Evolutionary conservation across 2,888 invertebrate species (phyloP).

Genomic region (Lysandra coridon): DNA sequence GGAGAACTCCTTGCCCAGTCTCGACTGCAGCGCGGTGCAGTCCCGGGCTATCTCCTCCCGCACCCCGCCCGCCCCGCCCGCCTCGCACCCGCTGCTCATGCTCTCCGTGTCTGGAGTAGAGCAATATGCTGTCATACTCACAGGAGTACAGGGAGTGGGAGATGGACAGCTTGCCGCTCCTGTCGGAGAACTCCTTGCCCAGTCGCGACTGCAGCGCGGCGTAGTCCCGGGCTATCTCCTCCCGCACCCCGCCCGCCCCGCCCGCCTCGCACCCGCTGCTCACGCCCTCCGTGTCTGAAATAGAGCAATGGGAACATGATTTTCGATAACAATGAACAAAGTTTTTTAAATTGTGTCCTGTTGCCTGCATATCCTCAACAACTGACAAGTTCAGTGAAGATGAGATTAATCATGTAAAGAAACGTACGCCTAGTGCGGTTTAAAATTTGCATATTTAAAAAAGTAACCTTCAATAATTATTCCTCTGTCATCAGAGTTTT

Average conservation of each 20-base stretch:
- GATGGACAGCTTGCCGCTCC: slow-evolving; percentile 67
- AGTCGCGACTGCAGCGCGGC: slow-evolving; percentile 86
- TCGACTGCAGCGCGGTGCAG: slow-evolving; percentile 86
- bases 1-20: slow-evolving; percentile 87
- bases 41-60: slow-evolving; percentile 85
- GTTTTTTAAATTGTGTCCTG: neutral
- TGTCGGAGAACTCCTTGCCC: slow-evolving; percentile 87
- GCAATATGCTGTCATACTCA: slow-evolving; percentile 35
- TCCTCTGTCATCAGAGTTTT: no score
- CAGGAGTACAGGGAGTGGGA: slow-evolving; percentile 45
- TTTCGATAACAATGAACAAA: neutral
- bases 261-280: slow-evolving; percentile 74
- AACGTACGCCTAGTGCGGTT: neutral
- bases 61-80: slow-evolving; percentile 68
- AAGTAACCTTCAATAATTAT: no score
- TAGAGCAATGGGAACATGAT: neutral
- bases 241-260: slow-evolving; percentile 71
- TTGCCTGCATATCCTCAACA: no score
- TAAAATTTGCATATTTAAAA: no score
- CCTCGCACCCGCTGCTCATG: slow-evolving; percentile 72
- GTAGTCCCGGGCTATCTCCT: slow-evolving; percentile 87
- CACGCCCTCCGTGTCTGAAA: slow-evolving; percentile 68
- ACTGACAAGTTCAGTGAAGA: no score
- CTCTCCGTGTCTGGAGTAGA: slow-evolving; percentile 67
- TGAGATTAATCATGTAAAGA: no score